Evolutionary conservation across 2,888 invertebrate genomes (phyloP).

Genomic region (Tanypteryx hageni): DNA sequence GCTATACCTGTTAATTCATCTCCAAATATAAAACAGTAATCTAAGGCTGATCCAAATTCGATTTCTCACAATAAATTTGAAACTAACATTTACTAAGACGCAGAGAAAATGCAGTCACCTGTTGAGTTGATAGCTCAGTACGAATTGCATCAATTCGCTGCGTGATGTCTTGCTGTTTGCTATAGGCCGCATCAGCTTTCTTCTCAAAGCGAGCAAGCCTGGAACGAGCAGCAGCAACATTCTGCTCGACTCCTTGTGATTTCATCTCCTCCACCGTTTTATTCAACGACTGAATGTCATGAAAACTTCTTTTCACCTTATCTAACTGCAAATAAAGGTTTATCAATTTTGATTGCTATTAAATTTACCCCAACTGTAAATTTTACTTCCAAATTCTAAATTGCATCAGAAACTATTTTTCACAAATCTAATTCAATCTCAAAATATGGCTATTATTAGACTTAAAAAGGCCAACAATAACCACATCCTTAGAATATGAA

Average conservation of each 20-base stretch:
- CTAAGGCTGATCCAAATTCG: too few species aligned
- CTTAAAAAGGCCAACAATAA: too few species aligned
- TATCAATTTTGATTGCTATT: background rate
- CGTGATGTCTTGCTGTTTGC: slow-evolving; percentile 35
- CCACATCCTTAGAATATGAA: too few species aligned
- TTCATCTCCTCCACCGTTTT: background rate
- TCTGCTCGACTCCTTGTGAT: slow-evolving; percentile 32
- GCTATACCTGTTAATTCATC: too few species aligned
- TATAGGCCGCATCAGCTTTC: slow-evolving; percentile 10
- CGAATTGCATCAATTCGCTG: slow-evolving; percentile 31
- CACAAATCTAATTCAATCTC: too few species aligned
- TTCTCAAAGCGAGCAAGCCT: slow-evolving; percentile 28
- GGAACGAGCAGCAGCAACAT: background rate
- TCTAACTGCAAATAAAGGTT: slow-evolving; percentile 24
- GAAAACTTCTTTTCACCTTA: background rate
- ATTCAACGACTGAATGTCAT: slow-evolving; percentile 32
- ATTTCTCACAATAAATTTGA: too few species aligned
- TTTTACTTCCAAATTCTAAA: background rate
- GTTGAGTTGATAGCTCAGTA: slow-evolving; percentile 42
- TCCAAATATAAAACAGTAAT: too few species aligned
- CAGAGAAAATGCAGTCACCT: background rate
- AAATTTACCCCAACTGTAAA: background rate
- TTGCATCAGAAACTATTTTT: background rate
- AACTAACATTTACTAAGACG: too few species aligned
- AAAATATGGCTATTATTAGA: too few species aligned